Evolutionary conservation across 2,113 vertebrate species (phyloP), one percentile per base, ranked within the genome.

Genomic region (Aramus guarauna): DNA sequence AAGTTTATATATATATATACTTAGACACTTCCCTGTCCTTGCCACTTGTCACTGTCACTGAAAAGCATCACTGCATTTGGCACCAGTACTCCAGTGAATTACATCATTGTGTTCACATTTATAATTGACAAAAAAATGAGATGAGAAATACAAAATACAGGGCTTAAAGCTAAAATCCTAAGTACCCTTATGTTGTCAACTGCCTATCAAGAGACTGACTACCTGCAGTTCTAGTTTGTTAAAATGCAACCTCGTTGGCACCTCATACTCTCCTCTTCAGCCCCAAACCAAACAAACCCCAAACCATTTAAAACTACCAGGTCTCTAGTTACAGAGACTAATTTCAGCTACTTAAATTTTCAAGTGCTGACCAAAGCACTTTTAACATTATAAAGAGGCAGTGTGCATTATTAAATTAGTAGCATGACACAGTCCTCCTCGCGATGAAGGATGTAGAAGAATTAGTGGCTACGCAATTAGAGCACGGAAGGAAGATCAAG

Each of bases 401-500:
- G 32, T 11, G 8, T 11, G 24, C 17, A 14, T 75, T 91, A 93
- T 76, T 64, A 91, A 91, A 94, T 89, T 34, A 95, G 66, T 19
- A 50, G 43, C 48, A 62, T 55, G 69, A 37, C 77, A 95, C 14
- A 66, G 80, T 48, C 52, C 53, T 77, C 52, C 85, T 92, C 4
- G 0, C 92, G 89, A 91, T 15, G 69, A 87, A 76, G 74, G 53
- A 82, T 73, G 66, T 15, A 79, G 45, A 85, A 22, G 14, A 96
- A 94, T 90, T 59, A 64, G 53, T 1, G 22, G 53, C 82, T 59
- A 41, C 1, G 3, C 82, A 85, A 87, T 84, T 94, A 94, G 84
- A 96, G 60, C 89, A 89, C 19, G 8, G 72, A 91, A 91, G 63
- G 50, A 85, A 91, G 84, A 96, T 56, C 87, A 78, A 47, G 89